Conservation (phyloP, 2,888 invertebrate genomes). For the Drosophila yooni region DNA sequence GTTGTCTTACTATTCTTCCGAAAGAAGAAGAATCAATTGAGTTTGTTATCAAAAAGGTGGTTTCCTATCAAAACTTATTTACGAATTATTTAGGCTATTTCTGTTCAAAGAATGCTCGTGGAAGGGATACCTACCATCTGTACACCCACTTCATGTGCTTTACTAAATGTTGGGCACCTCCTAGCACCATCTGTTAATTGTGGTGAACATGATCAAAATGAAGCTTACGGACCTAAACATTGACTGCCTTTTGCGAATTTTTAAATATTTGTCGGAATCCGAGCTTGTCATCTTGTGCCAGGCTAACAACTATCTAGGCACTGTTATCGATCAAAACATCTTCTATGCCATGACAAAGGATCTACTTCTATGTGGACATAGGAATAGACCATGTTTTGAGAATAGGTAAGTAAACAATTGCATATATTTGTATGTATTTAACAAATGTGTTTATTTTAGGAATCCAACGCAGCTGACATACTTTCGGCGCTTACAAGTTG, state of each 20-base stretch:
- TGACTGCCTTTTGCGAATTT: slow-evolving; percentile 86
- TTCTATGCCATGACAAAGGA: slow-evolving; percentile 80
- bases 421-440: neutral
- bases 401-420: slow-evolving; percentile 55
- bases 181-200: neutral
- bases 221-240: slow-evolving; percentile 78
- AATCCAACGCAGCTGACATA: slow-evolving; percentile 79
- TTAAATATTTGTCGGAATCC: slow-evolving; percentile 85
- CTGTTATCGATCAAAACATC: slow-evolving; percentile 85
- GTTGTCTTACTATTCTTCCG: neutral
- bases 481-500: slow-evolving; percentile 82
- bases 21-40: neutral
- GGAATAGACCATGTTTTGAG: slow-evolving; percentile 69
- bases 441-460: slow-evolving; percentile 47
- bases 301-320: slow-evolving; percentile 85
- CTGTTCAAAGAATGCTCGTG: slow-evolving; percentile 15
- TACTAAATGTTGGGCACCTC: slow-evolving; percentile 5
- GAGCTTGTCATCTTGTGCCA: slow-evolving; percentile 86
- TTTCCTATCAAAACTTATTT: neutral
- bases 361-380: slow-evolving; percentile 83
- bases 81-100: slow-evolving; percentile 5
- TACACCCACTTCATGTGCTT: neutral
- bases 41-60: slow-evolving; percentile 9
- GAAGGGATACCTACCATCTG: neutral
- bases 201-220: slow-evolving; percentile 30